These are phyloP conservation scores for Atopsyche davidsoni DNA, from an alignment of 1,140 invertebrate genomes.

Conservation along the genomic window DNA sequence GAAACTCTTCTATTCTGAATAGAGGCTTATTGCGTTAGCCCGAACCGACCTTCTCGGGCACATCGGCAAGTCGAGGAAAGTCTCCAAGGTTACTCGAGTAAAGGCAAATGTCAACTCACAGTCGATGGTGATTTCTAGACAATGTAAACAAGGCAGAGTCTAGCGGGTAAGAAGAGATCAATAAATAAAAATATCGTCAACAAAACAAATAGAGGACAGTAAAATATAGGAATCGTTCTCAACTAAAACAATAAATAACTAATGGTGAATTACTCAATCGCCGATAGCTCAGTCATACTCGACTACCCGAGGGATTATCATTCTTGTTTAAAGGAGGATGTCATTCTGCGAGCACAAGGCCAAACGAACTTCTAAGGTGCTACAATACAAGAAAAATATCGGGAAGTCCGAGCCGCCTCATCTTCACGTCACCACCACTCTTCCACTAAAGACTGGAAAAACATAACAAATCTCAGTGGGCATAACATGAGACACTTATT, in stretches of 20 bases:
- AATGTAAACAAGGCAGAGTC: no score
- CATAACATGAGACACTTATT: neutral
- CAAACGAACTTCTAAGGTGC: neutral
- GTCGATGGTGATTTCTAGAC: no score
- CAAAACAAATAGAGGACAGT: no score
- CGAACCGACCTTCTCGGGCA: no score
- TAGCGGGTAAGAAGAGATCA: no score
- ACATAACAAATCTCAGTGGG: neutral
- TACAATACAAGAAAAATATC: constrained; percentile 5
- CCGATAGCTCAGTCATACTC: constrained; percentile 26
- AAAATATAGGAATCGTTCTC: no score
- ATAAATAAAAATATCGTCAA: no score
- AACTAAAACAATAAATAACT: neutral
- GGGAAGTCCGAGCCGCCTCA: constrained; percentile 10
- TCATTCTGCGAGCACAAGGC: constrained; percentile 5
- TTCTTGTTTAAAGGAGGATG: constrained; percentile 4
- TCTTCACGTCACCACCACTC: neutral
- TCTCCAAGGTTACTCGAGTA: no score
- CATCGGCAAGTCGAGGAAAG: no score
- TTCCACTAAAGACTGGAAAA: constrained; percentile 5
- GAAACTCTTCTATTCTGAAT: constrained; percentile 12
- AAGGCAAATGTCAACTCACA: no score
- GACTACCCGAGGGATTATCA: constrained; percentile 23
- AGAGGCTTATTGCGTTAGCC: no score
- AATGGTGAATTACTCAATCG: constrained; percentile 6